Conservation (phyloP, 2,113 vertebrate genomes). For the Talpa occidentalis region DNA sequence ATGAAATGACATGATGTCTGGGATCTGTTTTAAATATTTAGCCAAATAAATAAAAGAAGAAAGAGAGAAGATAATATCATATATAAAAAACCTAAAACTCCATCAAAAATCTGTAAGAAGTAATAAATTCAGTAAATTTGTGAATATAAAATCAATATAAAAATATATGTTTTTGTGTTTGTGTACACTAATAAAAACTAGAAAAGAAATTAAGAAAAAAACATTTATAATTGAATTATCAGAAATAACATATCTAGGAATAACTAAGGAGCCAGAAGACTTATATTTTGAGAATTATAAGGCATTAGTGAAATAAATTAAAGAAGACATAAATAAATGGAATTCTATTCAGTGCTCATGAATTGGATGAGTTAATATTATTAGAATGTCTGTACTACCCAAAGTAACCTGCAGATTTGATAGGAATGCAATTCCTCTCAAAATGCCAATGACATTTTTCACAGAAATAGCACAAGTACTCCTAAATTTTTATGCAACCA, state of each 20-base stretch:
- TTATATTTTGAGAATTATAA: background rate
- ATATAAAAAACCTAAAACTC: no score
- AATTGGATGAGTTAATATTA: no score
- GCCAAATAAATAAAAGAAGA: background rate
- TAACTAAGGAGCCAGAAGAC: no score
- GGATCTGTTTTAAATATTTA: no score
- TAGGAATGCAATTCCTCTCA: background rate
- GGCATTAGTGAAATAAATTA: background rate
- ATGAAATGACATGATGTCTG: background rate
- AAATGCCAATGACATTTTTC: background rate
- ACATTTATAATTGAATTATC: no score
- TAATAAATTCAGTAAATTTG: no score
- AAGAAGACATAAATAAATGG: background rate
- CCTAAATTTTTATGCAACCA: background rate
- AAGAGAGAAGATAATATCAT: background rate
- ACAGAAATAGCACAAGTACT: background rate
- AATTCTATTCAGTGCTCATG: background rate
- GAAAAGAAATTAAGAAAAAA: no score
- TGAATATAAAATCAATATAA: no score
- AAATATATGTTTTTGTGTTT: no score
- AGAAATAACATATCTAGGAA: no score
- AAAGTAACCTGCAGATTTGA: background rate
- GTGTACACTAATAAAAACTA: no score
- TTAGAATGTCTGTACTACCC: background rate
- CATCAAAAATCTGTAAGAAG: no score